Percentiles rank a stretch among this genome's conserved stretches.
phyloP scores from a whole-genome alignment of 2,888 invertebrate genomes.

The Drosophila fulvimacula region DNA sequence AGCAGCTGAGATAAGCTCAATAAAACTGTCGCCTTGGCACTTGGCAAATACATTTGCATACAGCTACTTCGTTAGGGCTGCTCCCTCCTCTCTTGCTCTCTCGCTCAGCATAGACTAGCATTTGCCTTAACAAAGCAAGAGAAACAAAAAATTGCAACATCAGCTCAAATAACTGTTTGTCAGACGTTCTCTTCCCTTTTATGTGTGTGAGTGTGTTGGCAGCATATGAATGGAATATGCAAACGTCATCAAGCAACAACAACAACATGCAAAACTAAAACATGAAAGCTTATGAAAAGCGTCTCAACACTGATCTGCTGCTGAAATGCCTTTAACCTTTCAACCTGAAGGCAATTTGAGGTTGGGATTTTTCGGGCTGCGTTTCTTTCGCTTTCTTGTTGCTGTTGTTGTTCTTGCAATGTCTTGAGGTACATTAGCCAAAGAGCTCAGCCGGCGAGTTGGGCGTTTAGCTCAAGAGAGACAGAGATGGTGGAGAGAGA shows the following conservation, averaged over 20 bases:
- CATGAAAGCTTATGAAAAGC: constrained; percentile 40
- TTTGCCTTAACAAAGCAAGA: constrained; percentile 51
- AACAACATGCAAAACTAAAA: constrained; percentile 31
- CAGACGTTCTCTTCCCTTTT: constrained; percentile 20
- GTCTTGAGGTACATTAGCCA: constrained; percentile 38
- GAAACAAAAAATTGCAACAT: constrained; percentile 70
- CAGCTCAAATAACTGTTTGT: constrained; percentile 68
- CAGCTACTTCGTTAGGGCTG: constrained; percentile 29
- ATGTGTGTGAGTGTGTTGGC: constrained; percentile 19
- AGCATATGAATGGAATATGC: constrained; percentile 61
- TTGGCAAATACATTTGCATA: constrained; percentile 75
- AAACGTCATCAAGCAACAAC: constrained; percentile 68
- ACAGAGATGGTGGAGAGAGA: not conserved
- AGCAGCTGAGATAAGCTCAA: constrained; percentile 71
- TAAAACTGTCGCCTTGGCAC: constrained; percentile 78
- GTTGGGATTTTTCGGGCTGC: constrained; percentile 20
- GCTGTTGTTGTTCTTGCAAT: constrained; percentile 9
- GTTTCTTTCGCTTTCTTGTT: constrained; percentile 17
- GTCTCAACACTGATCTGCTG: constrained; percentile 32
- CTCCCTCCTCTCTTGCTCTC: not conserved
- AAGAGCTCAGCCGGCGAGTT: constrained; percentile 30
- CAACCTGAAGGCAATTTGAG: constrained; percentile 25
- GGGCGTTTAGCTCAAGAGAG: constrained; percentile 10
- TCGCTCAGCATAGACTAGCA: not conserved
- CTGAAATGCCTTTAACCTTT: constrained; percentile 70